Conservation (phyloP, 2,797 vertebrate genomes). For the Clamator glandarius region DNA sequence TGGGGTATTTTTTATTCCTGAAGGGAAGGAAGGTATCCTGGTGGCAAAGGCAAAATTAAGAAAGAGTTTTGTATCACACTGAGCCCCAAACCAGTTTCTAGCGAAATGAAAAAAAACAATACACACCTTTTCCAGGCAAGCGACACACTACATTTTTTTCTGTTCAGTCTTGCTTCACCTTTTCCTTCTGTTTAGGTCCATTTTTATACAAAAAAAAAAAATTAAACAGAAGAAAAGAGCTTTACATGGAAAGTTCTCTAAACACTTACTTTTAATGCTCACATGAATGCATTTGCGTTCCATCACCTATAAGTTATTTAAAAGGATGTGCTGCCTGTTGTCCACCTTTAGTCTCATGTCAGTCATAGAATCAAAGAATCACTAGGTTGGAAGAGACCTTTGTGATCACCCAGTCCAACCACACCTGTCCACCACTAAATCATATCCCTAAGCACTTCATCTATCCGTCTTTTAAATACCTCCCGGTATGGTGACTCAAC, state of each 20-base stretch:
- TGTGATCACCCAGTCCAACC: no score
- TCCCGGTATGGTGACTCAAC: no score
- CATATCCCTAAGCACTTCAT: no score
- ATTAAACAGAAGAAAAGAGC: neutral
- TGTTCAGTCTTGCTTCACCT: accelerated
- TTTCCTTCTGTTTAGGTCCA: neutral
- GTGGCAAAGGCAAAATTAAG: neutral
- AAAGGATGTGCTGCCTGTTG: neutral
- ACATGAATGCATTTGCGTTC: accelerated
- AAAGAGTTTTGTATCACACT: neutral
- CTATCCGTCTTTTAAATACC: no score
- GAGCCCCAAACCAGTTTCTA: neutral
- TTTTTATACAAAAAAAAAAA: neutral
- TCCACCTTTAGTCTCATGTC: neutral
- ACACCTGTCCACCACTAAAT: no score
- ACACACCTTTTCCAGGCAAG: neutral
- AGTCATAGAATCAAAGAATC: neutral
- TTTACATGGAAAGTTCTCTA: neutral
- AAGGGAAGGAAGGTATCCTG: neutral
- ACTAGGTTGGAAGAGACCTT: no score
- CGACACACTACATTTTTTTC: neutral
- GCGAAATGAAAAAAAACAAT: neutral
- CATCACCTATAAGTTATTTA: no score
- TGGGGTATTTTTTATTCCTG: neutral
- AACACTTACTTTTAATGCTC: neutral